Evolutionary conservation across 2,888 invertebrate species (phyloP), one percentile per base, ranked within the genome.

Genomic region (Onchidella celtica): DNA sequence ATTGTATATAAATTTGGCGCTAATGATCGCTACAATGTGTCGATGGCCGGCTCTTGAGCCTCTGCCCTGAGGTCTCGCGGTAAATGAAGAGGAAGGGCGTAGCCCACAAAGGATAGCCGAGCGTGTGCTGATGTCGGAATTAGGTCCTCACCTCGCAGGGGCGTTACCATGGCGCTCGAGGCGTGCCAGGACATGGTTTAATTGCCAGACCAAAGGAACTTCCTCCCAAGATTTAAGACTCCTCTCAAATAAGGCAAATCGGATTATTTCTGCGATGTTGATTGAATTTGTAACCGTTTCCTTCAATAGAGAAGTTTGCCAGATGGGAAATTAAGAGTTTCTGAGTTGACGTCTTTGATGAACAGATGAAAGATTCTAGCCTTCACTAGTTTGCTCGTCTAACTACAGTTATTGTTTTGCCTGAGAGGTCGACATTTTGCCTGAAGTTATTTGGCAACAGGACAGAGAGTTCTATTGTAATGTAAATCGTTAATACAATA

Each of bases 1-100:
- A 55, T 70, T 70, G 70, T 24, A 55, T 55, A 32, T 70, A 55
- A 70, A 11, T 70, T 32, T 17, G 55, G 11, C 70, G 38, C 70
- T 70, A 70, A 70, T 70, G 70, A 70, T 29, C 70, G 55, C 70
- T 29, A 70, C 70, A 70, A 70, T 32, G 70, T 47, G 55, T 47
- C 55, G 29, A 55, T 29, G 47, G 14, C 6, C 47, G 24, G 24
- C 69, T 69, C 69, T 69, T 40, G 47, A 69, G 47, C 47, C 29
- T 9, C 47, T 47, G 47, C 29, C 69, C 69, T 14, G 27, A 69
- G 47, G 47, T 17, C n/a, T 17, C 29, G 17, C 40, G 29, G 27
- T 11, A 69, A 47, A 47, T 17, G 47, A 17, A 47, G 36, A 17
- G 24, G 69, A 69, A 47, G 47, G n/a, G 69, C 6, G 27, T n/a